phyloP scores from a whole-genome alignment of 2,888 invertebrate species.

The Leptopilina myrica region DNA sequence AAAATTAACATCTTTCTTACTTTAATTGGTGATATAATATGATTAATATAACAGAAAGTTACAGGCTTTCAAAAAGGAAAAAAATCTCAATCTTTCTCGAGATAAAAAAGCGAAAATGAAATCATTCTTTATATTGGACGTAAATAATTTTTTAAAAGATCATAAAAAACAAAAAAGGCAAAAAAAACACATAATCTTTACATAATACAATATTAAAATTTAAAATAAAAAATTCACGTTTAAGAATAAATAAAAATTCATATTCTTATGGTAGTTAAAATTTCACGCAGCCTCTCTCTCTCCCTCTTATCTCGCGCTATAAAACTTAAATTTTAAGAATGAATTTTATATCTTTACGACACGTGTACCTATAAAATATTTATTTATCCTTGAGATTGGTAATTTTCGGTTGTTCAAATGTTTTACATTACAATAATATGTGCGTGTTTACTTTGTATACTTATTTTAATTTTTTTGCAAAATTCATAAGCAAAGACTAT shows the following conservation, averaged over 20 bases:
- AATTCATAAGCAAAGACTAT: background rate
- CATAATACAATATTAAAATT: background rate
- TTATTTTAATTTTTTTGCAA: background rate
- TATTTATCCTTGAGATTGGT: constrained; percentile 5
- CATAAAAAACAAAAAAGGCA: no score
- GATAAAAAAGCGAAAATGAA: no score
- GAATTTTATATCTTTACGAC: constrained; percentile 3
- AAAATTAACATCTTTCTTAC: no score
- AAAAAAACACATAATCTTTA: background rate
- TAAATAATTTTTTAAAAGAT: no score
- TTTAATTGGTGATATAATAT: no score
- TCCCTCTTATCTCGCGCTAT: background rate
- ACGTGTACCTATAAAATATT: background rate
- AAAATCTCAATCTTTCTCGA: no score
- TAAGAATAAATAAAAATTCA: background rate
- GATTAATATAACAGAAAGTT: no score
- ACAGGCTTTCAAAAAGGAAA: no score
- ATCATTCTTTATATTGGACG: no score
- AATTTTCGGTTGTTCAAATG: background rate
- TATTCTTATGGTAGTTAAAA: background rate
- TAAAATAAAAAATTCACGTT: background rate
- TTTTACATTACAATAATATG: background rate
- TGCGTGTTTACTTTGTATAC: background rate
- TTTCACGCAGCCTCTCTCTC: background rate
- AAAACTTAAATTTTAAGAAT: background rate